Evolutionary conservation across 2,113 vertebrate species (phyloP).

Genomic region (Heteronetta atricapilla): DNA sequence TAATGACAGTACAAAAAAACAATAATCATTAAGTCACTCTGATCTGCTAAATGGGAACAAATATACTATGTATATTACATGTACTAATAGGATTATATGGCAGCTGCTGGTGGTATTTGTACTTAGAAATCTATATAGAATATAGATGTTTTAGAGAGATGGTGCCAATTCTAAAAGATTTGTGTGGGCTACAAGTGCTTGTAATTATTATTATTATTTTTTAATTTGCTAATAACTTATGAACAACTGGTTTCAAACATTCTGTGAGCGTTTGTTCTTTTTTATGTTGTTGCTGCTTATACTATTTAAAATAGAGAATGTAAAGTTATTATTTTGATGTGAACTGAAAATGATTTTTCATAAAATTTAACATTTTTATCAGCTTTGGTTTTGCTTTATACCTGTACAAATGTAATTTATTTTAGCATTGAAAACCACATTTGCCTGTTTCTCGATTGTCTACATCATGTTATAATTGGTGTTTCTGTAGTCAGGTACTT

Average conservation of each 20-base stretch:
- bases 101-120: constrained; percentile 84
- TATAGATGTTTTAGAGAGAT: constrained; percentile 85
- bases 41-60: constrained; percentile 81
- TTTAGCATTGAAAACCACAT: constrained; percentile 81
- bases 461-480: constrained; percentile 87
- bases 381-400: constrained; percentile 87
- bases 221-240: constrained; percentile 78
- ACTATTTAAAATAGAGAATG: constrained; percentile 90
- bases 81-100: constrained; percentile 84
- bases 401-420: constrained; percentile 87
- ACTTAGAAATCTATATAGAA: constrained; percentile 85
- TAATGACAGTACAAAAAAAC: constrained; percentile 66
- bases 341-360: constrained; percentile 86
- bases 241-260: constrained; percentile 78
- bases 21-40: constrained; percentile 72
- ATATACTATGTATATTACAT: constrained; percentile 86
- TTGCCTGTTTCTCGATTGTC: constrained; percentile 85
- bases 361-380: constrained; percentile 88
- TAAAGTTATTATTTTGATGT: constrained; percentile 90
- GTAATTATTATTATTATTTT: constrained; percentile 74
- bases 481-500: constrained; percentile 90
- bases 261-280: constrained; percentile 80
- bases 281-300: constrained; percentile 84
- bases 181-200: constrained; percentile 87
- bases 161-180: constrained; percentile 88